Percentiles rank a stretch among this genome's conserved stretches.
Conservation (phyloP, 2,888 invertebrate genomes). For the Erebia palarica region DNA sequence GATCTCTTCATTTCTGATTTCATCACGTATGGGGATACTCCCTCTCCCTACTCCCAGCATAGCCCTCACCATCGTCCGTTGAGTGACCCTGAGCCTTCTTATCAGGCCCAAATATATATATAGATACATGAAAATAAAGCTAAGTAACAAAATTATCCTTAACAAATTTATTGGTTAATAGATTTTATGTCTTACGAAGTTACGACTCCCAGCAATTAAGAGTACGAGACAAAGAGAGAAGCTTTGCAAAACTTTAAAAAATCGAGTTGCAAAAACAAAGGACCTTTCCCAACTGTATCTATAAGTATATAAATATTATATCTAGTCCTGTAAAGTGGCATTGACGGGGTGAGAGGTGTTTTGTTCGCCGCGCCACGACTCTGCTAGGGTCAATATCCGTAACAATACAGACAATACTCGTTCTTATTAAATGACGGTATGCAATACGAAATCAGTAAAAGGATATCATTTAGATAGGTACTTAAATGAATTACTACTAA, state of each 20-base stretch:
- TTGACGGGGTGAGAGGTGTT: constrained; percentile 35
- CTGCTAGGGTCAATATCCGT: constrained; percentile 58
- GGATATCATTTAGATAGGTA: not conserved
- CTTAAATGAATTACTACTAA: not conserved
- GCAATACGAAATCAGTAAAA: constrained; percentile 3
- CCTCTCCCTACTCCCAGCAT: too few relatives aligned
- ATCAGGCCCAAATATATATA: too few relatives aligned
- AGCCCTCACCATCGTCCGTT: too few relatives aligned
- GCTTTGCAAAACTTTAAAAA: not conserved
- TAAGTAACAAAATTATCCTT: too few relatives aligned
- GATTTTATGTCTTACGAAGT: too few relatives aligned
- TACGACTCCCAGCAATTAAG: too few relatives aligned
- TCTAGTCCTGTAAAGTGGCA: constrained; percentile 23
- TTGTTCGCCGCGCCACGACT: constrained; percentile 27
- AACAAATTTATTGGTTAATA: too few relatives aligned
- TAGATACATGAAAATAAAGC: too few relatives aligned
- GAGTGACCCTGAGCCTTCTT: too few relatives aligned
- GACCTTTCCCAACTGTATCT: constrained; percentile 14
- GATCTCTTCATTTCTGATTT: too few relatives aligned
- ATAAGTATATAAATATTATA: constrained; percentile 5
- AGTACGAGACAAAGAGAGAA: too few relatives aligned
- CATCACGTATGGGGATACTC: too few relatives aligned
- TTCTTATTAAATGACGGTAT: constrained; percentile 38
- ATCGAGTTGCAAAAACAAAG: constrained; percentile 7
- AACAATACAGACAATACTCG: constrained; percentile 43